Conservation (phyloP, 2,113 vertebrate genomes). For the Stegostoma tigrinum region DNA sequence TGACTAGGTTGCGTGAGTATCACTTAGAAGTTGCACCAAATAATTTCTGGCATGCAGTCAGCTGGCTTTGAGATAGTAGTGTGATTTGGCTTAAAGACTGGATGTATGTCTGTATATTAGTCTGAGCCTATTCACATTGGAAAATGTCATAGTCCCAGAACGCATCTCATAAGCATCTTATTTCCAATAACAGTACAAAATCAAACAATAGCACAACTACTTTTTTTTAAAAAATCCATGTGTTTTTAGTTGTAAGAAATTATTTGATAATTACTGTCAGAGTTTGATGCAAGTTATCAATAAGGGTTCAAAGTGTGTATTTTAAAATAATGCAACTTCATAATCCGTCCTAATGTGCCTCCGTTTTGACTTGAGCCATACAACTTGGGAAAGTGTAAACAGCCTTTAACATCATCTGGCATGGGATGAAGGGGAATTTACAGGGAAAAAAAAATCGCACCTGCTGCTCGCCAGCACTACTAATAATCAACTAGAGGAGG, state of each 20-base stretch:
- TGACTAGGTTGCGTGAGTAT: conserved; percentile 43
- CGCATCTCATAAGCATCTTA: background rate
- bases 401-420: background rate
- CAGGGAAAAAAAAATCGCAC: background rate
- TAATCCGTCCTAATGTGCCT: background rate
- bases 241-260: background rate
- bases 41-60: background rate
- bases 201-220: background rate
- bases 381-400: background rate
- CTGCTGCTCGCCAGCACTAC: background rate
- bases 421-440: background rate
- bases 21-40: conserved; percentile 24
- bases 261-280: background rate
- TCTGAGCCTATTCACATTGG: background rate
- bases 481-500: background rate
- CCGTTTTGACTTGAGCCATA: background rate
- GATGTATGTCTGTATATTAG: background rate
- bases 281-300: background rate
- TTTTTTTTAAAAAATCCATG: too few species aligned
- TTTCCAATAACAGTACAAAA: background rate
- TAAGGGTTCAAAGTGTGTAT: background rate
- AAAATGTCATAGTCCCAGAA: background rate
- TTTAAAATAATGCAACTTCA: background rate
- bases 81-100: background rate
- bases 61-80: conserved; percentile 1